Evolutionary conservation across 2,797 vertebrate genomes (phyloP), one percentile per base, ranked within the genome.

Genomic region (Adelosebastes latens): DNA sequence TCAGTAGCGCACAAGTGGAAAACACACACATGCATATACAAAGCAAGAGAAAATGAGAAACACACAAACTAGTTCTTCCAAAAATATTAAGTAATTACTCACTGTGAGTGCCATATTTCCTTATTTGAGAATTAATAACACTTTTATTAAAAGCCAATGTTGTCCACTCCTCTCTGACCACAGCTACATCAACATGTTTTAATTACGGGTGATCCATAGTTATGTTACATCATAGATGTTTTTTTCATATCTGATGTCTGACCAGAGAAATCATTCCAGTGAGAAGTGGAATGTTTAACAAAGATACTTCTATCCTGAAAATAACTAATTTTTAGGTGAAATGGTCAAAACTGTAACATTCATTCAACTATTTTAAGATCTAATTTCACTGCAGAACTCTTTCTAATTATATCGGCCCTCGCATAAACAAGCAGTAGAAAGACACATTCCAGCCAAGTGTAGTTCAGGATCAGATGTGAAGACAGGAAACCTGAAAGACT

Each of bases 41-140:
- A 42, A 72, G 49, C 29, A 31, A 53, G 16, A 58, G 22, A 73
- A 55, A 63, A 67, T 20, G 27, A 81, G 46, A 80, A 36, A 60
- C 49, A 82, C 56, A 80, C 5, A 77, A 13, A 42, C 68, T 27
- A 11, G 8, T 58, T 63, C 78, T 59, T 81, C 46, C 77, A 74
- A 77, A 77, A 72, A 79, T 56, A 75, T 62, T 11, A 46, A 63
- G 34, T 56, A 61, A 75, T 61, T 59, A 64, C 46, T 81, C 32
- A 63, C 32, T 53, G 52, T 49, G 3, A 66, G 25, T 9, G 39
- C 5, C 36, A 58, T 79, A 32, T 46, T 59, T 36, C 59, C 46
- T 56, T 55, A 46, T 46, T 46, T n/a, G 69, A 72, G 14, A 70
- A 82, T 72, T 62, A 79, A 71, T 58, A 31, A 46, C 72, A 32